Percentiles rank a stretch among this genome's conserved stretches.
These are phyloP conservation scores for Drosophila willistoni DNA, from an alignment of 1,140 invertebrate genomes.

Conservation along the genomic window DNA sequence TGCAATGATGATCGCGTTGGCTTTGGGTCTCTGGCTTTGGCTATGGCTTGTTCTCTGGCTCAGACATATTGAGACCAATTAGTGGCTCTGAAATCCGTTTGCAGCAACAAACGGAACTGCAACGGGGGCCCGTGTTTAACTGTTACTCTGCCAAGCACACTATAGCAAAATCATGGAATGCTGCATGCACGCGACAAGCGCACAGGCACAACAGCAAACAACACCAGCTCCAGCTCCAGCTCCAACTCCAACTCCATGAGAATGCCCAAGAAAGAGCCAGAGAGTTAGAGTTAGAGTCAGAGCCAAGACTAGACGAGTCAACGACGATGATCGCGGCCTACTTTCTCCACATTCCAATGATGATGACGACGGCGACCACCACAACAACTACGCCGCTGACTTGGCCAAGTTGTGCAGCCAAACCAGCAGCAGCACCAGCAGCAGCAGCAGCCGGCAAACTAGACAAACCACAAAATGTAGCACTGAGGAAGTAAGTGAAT, in stretches of 20 bases:
- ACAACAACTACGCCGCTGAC: not conserved
- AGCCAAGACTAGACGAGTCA: constrained; percentile 45
- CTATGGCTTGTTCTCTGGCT: not conserved
- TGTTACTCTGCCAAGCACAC: constrained; percentile 47
- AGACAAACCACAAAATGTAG: constrained; percentile 54
- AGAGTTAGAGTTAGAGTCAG: constrained; percentile 16
- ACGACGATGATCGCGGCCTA: constrained; percentile 78
- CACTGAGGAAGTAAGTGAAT: constrained; percentile 56
- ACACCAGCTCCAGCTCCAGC: constrained; percentile 4
- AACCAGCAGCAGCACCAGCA: constrained; percentile 41
- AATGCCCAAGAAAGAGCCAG: constrained; percentile 1
- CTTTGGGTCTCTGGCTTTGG: not conserved
- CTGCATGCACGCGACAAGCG: constrained; percentile 69
- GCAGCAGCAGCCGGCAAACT: constrained; percentile 47
- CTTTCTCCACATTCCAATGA: constrained; percentile 79
- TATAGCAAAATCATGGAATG: constrained; percentile 63
- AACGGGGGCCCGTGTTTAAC: constrained; percentile 61
- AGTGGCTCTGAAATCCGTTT: constrained; percentile 79
- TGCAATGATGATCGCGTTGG: constrained; percentile 6
- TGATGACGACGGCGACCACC: constrained; percentile 47
- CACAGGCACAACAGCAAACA: constrained; percentile 7
- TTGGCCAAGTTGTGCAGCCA: constrained; percentile 68
- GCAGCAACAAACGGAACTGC: constrained; percentile 78
- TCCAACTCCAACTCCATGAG: constrained; percentile 8
- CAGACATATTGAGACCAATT: constrained; percentile 80